A percentile compares a stretch with the other conserved stretches of the same genome.
Evolutionary conservation across 2,113 vertebrate genomes (phyloP).

Genomic region (Todiramphus chloris): DNA sequence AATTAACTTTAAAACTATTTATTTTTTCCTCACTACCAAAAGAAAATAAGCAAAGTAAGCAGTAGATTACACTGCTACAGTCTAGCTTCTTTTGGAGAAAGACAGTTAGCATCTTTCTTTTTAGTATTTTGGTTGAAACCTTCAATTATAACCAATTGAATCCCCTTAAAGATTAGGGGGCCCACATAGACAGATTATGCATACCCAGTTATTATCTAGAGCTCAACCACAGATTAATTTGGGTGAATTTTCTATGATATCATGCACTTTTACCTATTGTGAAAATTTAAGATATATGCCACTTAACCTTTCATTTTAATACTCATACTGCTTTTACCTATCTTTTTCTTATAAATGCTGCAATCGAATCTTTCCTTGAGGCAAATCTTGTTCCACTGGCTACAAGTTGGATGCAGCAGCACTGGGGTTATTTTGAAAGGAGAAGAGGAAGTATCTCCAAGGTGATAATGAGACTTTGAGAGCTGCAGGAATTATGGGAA

Average conservation of each 20-base stretch:
- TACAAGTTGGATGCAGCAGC: not conserved
- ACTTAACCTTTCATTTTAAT: conserved; percentile 48
- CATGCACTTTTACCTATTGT: conserved; percentile 24
- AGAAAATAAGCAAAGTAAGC: conserved; percentile 11
- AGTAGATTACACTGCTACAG: not conserved
- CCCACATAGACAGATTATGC: conserved; percentile 21
- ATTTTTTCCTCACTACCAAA: not conserved
- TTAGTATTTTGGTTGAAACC: conserved; percentile 52
- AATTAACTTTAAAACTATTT: not conserved
- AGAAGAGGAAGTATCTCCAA: not conserved
- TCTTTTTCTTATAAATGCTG: not conserved
- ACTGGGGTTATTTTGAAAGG: not conserved
- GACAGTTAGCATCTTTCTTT: conserved; percentile 43
- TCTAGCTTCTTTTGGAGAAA: conserved; percentile 4
- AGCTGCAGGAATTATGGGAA: not conserved
- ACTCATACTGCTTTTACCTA: not conserved
- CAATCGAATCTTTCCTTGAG: not conserved
- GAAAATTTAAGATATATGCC: conserved; percentile 25
- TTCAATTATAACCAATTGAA: conserved; percentile 60
- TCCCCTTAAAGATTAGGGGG: conserved; percentile 52
- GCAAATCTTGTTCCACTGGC: not conserved
- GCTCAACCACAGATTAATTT: conserved; percentile 42
- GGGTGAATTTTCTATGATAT: conserved; percentile 43
- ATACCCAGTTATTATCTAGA: conserved; percentile 52
- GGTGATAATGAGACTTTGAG: not conserved